phyloP scores from a whole-genome alignment of 2,113 vertebrate genomes.

The Hippocampus mohnikei region DNA sequence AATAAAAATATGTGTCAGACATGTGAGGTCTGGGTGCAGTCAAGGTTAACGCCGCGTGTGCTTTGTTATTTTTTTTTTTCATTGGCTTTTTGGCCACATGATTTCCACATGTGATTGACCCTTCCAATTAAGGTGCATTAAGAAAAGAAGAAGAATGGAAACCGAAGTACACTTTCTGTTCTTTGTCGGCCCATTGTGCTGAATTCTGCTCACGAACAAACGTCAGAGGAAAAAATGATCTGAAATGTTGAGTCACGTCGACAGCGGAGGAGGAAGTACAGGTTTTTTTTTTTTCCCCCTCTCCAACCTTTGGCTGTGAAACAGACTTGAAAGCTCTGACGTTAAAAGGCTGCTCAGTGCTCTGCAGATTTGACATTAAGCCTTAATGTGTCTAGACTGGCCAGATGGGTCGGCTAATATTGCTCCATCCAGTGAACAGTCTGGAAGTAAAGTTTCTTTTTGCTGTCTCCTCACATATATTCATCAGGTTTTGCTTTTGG shows the following conservation, averaged over 20 bases:
- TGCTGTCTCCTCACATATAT: slow-evolving; percentile 13
- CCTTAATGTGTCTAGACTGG: slow-evolving; percentile 42
- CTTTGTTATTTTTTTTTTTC: too few species aligned
- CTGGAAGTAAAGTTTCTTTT: slow-evolving; percentile 12
- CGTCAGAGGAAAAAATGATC: background rate
- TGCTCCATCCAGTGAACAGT: slow-evolving; percentile 19
- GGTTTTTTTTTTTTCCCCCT: background rate
- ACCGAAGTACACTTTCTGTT: background rate
- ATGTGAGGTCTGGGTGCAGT: background rate
- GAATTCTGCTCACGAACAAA: background rate
- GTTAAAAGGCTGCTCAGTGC: slow-evolving; percentile 22
- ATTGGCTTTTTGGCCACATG: too few species aligned
- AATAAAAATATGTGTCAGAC: background rate
- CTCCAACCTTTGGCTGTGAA: slow-evolving; percentile 1
- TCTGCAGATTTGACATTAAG: slow-evolving; percentile 25
- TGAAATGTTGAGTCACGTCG: slow-evolving; percentile 17
- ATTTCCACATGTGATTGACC: too few species aligned
- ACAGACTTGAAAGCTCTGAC: slow-evolving; percentile 13
- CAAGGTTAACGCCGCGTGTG: too few species aligned
- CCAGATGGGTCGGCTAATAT: slow-evolving; percentile 58
- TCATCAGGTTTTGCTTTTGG: slow-evolving; percentile 39
- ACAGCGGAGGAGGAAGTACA: background rate
- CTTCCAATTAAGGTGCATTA: too few species aligned
- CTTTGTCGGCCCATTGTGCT: background rate
- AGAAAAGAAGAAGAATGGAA: too few species aligned